These are phyloP conservation scores for Phengaris arion DNA, from an alignment of 2,888 invertebrate species.

Conservation along the genomic window DNA sequence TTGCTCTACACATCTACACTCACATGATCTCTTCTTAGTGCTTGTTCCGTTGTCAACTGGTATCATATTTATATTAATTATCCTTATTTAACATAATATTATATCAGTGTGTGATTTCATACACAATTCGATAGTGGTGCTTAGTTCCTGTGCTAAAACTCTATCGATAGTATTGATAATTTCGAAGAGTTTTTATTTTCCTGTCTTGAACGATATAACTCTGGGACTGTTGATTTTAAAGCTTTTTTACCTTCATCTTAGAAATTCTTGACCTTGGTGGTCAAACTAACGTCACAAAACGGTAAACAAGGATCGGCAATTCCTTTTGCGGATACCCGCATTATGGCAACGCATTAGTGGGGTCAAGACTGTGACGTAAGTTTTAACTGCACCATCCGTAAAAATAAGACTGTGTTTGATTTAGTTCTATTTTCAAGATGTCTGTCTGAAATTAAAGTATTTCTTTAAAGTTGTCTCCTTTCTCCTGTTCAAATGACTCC, in stretches of 20 bases:
- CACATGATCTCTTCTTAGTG: too few species aligned
- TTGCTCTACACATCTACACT: neutral
- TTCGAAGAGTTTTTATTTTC: neutral
- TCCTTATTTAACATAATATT: too few species aligned
- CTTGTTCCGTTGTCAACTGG: too few species aligned
- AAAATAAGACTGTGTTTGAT: neutral
- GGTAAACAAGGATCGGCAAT: constrained; percentile 46
- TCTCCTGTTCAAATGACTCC: neutral
- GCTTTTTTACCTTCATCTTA: neutral
- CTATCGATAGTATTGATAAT: neutral
- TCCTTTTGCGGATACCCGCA: constrained; percentile 47
- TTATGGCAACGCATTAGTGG: constrained; percentile 43
- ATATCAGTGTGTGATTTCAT: too few species aligned
- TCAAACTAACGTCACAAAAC: constrained; percentile 38
- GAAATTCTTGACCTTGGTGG: neutral
- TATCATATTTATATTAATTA: too few species aligned
- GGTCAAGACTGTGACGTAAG: constrained; percentile 44
- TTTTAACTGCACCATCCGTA: constrained; percentile 31
- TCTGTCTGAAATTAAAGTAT: neutral
- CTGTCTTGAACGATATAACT: neutral
- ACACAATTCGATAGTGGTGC: too few species aligned
- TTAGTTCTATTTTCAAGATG: constrained; percentile 37
- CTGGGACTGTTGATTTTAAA: neutral
- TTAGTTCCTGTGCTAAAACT: too few species aligned
- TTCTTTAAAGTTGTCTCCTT: neutral